A percentile compares a stretch with the other conserved stretches of the same genome.
Conservation (phyloP, 2,888 invertebrate genomes). For the Eremobia ochroleuca region DNA sequence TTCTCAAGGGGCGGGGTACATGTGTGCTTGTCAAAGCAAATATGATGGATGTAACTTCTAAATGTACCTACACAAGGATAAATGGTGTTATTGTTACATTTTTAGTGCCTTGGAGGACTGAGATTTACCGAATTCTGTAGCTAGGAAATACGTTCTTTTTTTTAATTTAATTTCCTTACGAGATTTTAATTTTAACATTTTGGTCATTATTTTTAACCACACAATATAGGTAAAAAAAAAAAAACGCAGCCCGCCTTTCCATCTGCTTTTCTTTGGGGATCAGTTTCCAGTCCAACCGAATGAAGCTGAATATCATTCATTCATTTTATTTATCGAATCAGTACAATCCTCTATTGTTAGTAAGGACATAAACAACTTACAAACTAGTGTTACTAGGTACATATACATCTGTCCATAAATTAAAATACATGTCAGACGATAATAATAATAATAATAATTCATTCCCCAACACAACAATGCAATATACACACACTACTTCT, state of each 20-base stretch:
- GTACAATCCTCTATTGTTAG: no score
- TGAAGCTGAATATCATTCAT: no score
- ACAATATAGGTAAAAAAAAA: no score
- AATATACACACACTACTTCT: no score
- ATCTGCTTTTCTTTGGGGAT: background rate
- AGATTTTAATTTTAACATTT: background rate
- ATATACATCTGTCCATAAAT: no score
- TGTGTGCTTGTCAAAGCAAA: conserved; percentile 70
- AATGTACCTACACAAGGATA: conserved; percentile 40
- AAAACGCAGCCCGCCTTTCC: background rate
- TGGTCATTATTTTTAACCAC: background rate
- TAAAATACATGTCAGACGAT: no score
- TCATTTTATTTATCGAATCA: no score
- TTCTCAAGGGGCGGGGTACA: conserved; percentile 61
- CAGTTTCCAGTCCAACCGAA: background rate
- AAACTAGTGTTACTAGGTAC: no score
- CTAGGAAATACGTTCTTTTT: no score
- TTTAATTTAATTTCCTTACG: background rate
- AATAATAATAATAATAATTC: no score
- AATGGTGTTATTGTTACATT: conserved; percentile 24
- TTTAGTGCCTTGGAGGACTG: conserved; percentile 2
- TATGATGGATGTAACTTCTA: conserved; percentile 68
- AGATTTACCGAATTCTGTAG: background rate
- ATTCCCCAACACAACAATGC: no score
- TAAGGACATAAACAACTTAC: no score